Evolutionary conservation across 53 echinoderm and acorn worm species (phyloP).

Genomic region (Luidia sarsii): DNA sequence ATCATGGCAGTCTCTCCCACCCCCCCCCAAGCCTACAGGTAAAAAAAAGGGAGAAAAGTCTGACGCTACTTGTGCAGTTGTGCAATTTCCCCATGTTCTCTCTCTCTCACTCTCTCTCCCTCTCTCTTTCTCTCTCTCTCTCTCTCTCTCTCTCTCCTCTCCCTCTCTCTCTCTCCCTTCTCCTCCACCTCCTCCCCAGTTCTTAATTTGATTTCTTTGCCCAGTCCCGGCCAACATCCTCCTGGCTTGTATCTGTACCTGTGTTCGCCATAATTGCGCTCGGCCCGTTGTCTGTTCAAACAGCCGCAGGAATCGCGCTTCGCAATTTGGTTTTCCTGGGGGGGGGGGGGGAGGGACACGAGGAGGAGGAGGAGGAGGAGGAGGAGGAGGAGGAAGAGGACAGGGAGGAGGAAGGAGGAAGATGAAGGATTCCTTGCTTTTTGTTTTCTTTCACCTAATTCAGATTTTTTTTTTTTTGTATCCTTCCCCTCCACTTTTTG

Average conservation of each 20-base stretch:
- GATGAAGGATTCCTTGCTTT: no score
- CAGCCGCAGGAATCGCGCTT: conserved; percentile 35
- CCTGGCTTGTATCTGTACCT: conserved; percentile 48
- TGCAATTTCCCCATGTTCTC: neutral
- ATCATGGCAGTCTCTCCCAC: no score
- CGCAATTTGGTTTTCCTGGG: conserved; percentile 39
- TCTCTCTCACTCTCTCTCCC: neutral
- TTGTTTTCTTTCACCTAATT: no score
- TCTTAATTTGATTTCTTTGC: conserved; percentile 47
- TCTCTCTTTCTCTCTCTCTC: neutral
- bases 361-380: no score
- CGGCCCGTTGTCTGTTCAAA: conserved; percentile 40
- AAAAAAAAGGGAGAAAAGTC: neutral
- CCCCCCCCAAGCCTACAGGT: no score
- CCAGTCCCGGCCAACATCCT: conserved; percentile 7
- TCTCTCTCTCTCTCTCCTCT: neutral
- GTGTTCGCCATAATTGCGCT: conserved; percentile 39
- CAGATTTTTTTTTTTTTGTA: no score
- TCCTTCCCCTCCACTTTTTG: neutral
- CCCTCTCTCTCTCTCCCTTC: neutral
- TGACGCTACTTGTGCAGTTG: neutral
- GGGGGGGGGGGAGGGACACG: no score
- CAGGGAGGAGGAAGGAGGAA: no score
- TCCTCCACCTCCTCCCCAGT: neutral
- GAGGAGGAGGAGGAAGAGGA: no score